Conservation (phyloP, 2,888 invertebrate species). For the Lasioglossum calceatum region DNA sequence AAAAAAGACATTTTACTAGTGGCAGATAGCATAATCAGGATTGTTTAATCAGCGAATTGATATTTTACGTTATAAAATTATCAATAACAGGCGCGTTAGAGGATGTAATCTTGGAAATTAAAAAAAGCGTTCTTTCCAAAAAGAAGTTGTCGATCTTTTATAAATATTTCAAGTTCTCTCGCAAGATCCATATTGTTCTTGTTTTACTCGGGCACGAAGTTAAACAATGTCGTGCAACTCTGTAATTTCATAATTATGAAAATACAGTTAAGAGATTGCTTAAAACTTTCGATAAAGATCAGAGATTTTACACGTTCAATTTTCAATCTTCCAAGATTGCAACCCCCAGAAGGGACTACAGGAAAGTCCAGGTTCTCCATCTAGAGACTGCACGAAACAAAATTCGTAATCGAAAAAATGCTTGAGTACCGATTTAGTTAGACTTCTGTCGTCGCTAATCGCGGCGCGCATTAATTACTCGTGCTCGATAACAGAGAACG, state of each 20-base stretch:
- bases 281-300: background rate
- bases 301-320: background rate
- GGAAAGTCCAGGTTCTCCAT: constrained; percentile 1
- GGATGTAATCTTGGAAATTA: background rate
- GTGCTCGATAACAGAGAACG: constrained; percentile 20
- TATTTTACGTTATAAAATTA: background rate
- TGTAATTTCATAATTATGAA: background rate
- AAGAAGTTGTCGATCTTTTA: background rate
- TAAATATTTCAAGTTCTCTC: background rate
- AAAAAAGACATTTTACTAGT: background rate
- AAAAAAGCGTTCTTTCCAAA: background rate
- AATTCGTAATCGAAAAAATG: background rate
- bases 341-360: background rate
- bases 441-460: background rate
- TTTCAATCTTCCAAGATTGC: background rate
- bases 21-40: background rate
- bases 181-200: background rate
- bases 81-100: background rate
- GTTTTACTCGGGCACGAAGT: background rate
- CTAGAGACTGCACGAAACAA: background rate
- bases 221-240: too few species aligned
- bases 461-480: background rate
- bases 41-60: background rate
- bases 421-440: constrained; percentile 1
- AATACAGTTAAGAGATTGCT: background rate